Conservation (phyloP, 2,113 vertebrate genomes). For the Lepus europaeus region DNA sequence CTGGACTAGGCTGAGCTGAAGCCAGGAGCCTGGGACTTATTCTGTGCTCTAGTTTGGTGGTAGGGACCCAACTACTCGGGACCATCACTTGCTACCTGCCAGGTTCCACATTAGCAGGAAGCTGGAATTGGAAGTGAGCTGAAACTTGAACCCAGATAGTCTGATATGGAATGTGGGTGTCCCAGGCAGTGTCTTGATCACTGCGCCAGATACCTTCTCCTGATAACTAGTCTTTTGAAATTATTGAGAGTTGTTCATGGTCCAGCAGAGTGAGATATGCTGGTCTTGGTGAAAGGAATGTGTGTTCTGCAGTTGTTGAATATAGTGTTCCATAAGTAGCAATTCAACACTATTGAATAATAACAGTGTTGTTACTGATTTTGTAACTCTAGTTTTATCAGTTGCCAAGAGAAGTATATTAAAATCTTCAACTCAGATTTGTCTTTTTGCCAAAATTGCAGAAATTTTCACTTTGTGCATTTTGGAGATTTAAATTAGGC, state of each 20-base stretch:
- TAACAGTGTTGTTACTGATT: neutral
- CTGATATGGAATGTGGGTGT: too few species aligned
- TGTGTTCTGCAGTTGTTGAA: neutral
- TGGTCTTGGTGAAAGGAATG: neutral
- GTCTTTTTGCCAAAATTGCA: neutral
- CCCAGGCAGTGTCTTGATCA: too few species aligned
- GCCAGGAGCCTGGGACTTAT: too few species aligned
- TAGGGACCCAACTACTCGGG: too few species aligned
- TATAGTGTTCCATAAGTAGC: neutral
- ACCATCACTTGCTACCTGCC: too few species aligned
- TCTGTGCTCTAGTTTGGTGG: too few species aligned
- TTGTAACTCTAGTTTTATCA: slow-evolving; percentile 24
- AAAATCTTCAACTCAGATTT: neutral
- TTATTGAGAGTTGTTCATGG: neutral
- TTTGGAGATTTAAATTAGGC: slow-evolving; percentile 19
- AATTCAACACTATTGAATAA: neutral
- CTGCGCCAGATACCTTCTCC: too few species aligned
- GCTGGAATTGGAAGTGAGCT: too few species aligned
- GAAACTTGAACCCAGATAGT: too few species aligned
- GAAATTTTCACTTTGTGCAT: neutral
- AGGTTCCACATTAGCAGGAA: too few species aligned
- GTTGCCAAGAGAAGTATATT: neutral
- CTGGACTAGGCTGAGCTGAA: too few species aligned
- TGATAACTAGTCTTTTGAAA: neutral
- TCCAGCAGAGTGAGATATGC: neutral